These are phyloP conservation scores for Forbesichthys papilliferus DNA, from an alignment of 2,113 vertebrate genomes.

Conservation along the genomic window DNA sequence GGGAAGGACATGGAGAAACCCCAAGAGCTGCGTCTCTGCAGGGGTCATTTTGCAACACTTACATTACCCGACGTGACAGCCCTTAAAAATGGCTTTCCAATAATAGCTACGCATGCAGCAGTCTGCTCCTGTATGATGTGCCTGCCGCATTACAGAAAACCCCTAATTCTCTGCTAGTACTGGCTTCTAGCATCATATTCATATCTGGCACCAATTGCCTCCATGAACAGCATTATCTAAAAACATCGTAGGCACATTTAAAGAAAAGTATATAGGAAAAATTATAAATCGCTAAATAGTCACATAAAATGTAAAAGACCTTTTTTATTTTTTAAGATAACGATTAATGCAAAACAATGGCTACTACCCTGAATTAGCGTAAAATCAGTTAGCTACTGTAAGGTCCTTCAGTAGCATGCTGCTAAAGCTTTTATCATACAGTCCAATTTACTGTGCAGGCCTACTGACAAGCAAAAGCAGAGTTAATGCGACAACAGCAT, in stretches of 20 bases:
- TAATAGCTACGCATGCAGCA: slow-evolving; percentile 2
- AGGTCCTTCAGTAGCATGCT: neutral
- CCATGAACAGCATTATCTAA: neutral
- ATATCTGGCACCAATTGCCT: neutral
- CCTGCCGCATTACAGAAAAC: slow-evolving; percentile 8
- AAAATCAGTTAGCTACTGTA: neutral
- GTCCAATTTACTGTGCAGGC: neutral
- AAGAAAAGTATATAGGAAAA: too few species aligned
- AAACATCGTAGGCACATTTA: neutral
- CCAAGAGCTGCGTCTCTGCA: neutral
- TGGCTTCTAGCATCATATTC: neutral
- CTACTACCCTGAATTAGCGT: too few species aligned
- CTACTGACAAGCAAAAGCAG: neutral
- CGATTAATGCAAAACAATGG: too few species aligned
- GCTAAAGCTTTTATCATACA: neutral
- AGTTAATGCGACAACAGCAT: neutral
- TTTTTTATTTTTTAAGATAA: too few species aligned
- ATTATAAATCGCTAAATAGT: too few species aligned
- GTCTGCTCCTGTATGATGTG: neutral
- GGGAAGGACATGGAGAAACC: neutral
- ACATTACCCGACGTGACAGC: slow-evolving; percentile 8
- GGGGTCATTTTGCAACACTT: slow-evolving; percentile 9
- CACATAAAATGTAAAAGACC: too few species aligned
- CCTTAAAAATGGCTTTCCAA: slow-evolving; percentile 13
- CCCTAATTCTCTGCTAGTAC: neutral